Conservation (phyloP, 2,888 invertebrate genomes). For the Mantis religiosa region DNA sequence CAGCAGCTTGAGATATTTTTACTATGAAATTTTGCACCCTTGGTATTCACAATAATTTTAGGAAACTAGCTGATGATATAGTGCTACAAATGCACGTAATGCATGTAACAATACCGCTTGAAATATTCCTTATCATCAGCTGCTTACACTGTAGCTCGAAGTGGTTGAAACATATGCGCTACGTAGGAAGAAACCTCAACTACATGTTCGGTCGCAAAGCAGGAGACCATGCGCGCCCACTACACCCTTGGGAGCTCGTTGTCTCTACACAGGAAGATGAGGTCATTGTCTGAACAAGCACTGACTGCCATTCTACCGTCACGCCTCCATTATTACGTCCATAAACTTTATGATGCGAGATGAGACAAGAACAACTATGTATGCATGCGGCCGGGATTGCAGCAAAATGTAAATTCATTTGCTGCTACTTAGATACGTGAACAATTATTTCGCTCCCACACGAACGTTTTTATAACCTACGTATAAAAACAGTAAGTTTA, state of each 20-base stretch:
- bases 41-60: too few relatives aligned
- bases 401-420: neutral
- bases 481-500: too few relatives aligned
- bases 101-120: neutral
- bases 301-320: neutral
- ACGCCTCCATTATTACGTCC: slow-evolving; percentile 14
- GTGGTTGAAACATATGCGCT: neutral
- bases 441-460: neutral
- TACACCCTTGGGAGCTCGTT: neutral
- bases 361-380: slow-evolving; percentile 5
- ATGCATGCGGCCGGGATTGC: neutral
- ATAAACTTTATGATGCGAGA: slow-evolving; percentile 24
- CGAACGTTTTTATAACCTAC: too few relatives aligned
- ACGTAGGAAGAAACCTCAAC: neutral
- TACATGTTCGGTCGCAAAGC: neutral
- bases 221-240: neutral
- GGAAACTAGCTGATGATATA: too few relatives aligned
- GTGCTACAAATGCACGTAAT: too few relatives aligned
- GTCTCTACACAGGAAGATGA: neutral
- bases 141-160: neutral
- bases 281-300: slow-evolving; percentile 1
- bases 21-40: too few relatives aligned
- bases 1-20: too few relatives aligned
- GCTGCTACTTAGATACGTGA: neutral
- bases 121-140: neutral